Conservation (phyloP, 2,888 invertebrate genomes). For the Eustalomyia histrio region DNA sequence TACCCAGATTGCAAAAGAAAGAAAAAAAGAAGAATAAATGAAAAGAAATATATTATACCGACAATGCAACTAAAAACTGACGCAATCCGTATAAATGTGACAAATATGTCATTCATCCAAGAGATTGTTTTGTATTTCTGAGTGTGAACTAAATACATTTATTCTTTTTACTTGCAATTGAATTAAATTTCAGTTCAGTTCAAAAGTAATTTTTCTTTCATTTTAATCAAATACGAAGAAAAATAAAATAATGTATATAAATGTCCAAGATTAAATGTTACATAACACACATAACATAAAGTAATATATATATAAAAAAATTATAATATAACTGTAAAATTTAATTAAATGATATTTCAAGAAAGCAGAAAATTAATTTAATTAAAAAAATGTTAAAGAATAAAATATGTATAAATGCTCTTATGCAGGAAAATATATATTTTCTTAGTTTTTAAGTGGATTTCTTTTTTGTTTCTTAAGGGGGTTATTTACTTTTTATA, state of each 20-base stretch:
- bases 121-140: conserved; percentile 1
- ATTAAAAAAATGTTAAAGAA: too few relatives aligned
- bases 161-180: neutral
- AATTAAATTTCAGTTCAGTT: neutral
- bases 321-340: too few relatives aligned
- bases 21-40: too few relatives aligned
- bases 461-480: neutral
- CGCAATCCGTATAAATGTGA: conserved; percentile 48
- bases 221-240: neutral
- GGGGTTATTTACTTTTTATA: too few relatives aligned
- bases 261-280: neutral
- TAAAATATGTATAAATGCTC: too few relatives aligned
- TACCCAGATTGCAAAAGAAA: neutral
- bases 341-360: too few relatives aligned
- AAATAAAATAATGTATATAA: too few relatives aligned
- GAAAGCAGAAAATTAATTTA: too few relatives aligned
- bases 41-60: conserved; percentile 14
- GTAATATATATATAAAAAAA: neutral
- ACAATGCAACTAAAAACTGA: conserved; percentile 41
- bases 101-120: conserved; percentile 50
- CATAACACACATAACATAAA: neutral
- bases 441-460: neutral
- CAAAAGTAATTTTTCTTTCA: neutral
- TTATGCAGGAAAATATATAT: too few relatives aligned
- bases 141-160: conserved; percentile 49